Evolutionary conservation across 2,888 invertebrate species (phyloP), one percentile per base, ranked within the genome.

Genomic region (Sphecodes monilicornis): DNA sequence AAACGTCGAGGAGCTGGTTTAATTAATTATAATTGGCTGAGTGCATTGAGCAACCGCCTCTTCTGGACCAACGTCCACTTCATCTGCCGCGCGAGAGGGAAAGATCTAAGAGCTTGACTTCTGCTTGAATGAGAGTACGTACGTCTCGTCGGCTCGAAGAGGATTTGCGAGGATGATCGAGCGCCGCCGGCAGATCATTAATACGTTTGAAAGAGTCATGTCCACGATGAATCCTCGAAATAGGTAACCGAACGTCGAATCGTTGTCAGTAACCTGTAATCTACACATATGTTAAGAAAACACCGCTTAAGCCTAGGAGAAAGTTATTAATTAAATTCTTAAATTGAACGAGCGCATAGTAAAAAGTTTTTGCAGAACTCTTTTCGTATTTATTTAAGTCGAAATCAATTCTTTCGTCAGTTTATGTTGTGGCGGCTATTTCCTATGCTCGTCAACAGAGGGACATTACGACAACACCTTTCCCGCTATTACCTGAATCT

Each of bases 11-110:
- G 64, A 74, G 80, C 76, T 79, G 78, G 86, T 88, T 87, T 90
- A 90, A 87, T 90, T 88, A 90, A 90, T 90, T 86, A 81, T 90
- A 90, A 90, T 90, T 88, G 87, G 80, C 78, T 76, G 86, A 86
- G 88, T 80, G 86, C 83, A 83, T 76, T 77, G 88, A 85, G 85
- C 77, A 85, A 85, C 85, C 81, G 79, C 83, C 86, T 80, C 85
- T 84, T 84, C 81, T 74, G 75, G 82, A 76, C 68, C 83, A 78
- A 79, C 82, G 86, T 80, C 86, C 85, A 85, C 88, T 89, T 89
- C 86, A 82, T 86, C 84, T 85, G 79, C 71, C 78, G 82, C 81
- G 71, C 81, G 81, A 80, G 86, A 74, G 86, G 68, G 41, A 76
- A 77, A 77, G 82, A 84, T 86, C 85, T 80, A 86, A 85, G 84